A percentile compares a stretch with the other conserved stretches of the same genome.
These are phyloP conservation scores for Amniataba percoides DNA, from an alignment of 2,797 vertebrate genomes.

Conservation along the genomic window DNA sequence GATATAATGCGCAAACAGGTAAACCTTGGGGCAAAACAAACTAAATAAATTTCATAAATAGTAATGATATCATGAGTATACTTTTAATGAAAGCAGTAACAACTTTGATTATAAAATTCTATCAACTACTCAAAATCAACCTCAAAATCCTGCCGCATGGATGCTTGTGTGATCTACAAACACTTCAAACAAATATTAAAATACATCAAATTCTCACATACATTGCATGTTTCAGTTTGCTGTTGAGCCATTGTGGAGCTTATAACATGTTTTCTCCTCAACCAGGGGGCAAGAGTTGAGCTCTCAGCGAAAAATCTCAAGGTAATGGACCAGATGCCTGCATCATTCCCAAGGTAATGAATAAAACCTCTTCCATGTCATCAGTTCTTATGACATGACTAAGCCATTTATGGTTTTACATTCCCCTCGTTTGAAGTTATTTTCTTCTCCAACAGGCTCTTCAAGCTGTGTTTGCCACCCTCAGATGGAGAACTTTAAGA, in stretches of 20 bases:
- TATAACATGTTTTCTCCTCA: slow-evolving; percentile 39
- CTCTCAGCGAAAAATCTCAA: slow-evolving; percentile 97
- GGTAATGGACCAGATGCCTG: slow-evolving; percentile 98
- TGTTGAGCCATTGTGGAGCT: background rate
- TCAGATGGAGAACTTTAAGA: slow-evolving; percentile 92
- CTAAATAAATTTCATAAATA: too few relatives aligned
- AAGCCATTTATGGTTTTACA: slow-evolving; percentile 5
- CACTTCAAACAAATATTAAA: background rate
- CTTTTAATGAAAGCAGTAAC: background rate
- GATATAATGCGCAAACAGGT: slow-evolving; percentile 99
- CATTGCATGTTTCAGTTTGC: background rate
- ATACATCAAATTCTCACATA: background rate
- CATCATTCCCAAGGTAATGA: slow-evolving; percentile 91
- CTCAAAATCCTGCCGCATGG: background rate
- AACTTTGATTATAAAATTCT: background rate
- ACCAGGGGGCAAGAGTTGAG: slow-evolving; percentile 95
- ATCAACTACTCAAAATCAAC: background rate
- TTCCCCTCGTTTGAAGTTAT: slow-evolving; percentile 19
- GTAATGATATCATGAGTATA: background rate
- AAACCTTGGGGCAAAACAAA: too few relatives aligned
- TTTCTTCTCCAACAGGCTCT: slow-evolving; percentile 86
- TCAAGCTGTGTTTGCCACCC: slow-evolving; percentile 95
- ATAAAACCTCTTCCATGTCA: slow-evolving; percentile 9
- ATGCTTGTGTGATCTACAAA: background rate
- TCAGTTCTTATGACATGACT: background rate